Conservation (phyloP, 53 echinoderm and acorn worm species). For the Actinopyga echinites region DNA sequence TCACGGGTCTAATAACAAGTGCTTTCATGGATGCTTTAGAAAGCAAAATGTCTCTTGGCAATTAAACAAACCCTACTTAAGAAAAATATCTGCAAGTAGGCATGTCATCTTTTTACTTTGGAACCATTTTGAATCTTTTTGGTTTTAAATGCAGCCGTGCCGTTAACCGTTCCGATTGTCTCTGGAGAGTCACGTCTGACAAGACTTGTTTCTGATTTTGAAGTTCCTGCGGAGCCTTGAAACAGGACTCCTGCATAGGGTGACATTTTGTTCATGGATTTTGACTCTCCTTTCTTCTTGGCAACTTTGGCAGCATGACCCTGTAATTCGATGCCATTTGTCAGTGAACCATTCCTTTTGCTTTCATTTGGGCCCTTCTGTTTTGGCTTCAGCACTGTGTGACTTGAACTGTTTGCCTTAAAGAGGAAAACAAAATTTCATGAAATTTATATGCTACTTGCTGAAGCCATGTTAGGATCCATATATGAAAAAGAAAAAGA, state of each 20-base stretch:
- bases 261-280: neutral
- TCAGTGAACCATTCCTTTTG: neutral
- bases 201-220: neutral
- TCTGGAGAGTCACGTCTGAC: neutral
- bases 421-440: neutral
- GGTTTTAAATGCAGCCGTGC: neutral
- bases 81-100: no score
- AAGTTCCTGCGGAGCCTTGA: neutral
- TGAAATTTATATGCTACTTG: no score
- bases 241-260: neutral
- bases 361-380: neutral
- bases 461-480: no score
- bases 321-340: no score
- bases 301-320: neutral
- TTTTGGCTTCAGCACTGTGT: neutral
- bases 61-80: no score
- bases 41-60: no score
- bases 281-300: constrained; percentile 1
- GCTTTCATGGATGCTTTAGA: no score
- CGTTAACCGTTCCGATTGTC: constrained; percentile 9
- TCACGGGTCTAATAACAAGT: no score
- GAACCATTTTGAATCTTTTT: constrained; percentile 28
- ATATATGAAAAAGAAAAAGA: no score
- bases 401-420: neutral
- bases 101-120: constrained; percentile 5